Base-by-base conservation (phyloP, 2,113 vertebrate species). In the Oryzias celebensis region DNA sequence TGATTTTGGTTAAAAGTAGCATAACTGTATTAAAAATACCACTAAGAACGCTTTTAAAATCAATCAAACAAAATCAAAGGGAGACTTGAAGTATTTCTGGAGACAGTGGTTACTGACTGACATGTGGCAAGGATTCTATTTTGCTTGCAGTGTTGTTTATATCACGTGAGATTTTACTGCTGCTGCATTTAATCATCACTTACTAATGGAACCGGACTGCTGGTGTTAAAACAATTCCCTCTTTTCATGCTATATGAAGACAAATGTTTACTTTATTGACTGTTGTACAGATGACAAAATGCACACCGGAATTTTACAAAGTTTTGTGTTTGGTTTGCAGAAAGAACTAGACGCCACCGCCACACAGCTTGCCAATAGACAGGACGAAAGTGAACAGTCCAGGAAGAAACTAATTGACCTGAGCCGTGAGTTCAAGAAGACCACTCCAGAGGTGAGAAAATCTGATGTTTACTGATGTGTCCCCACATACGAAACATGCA, bases 361-460 rank as follows among this genome's bases (percentile, higher is more conserved):
- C 89, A 98, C 96, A 24, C 93, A 96, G 80, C 91, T 99, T 92
- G 97, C 97, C 61, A 99, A 97, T 92, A 92, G 97, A 89, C 97
- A 99, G 92, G 97, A 99, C 93, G 97, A 99, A 88, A 98, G 97
- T 10, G 97, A 99, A 81, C 96, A 98, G 92, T 97, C 96, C 54
- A 92, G 97, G 87, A 98, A 98, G 87, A 94, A 94, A 85, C 97
- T 99, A 64, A 98, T 99, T 75, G 97, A 99, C 86, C 96, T 98
- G 90, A 99, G 97, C 91, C 95, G 96, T 0, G 96, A 99, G 85
- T 98, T 99, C 92, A 99, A 98, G 94, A 99, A 99, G 86, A 99
- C 95, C 93, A 98, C 97, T 90, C 95, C 96, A 80, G 97, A 99
- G 96, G 97, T 99, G 90, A 94, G 94, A 64, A 43, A 56, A 67